Percentiles rank a stretch among this genome's conserved stretches.
These are phyloP conservation scores for Trichonephila clavata DNA, from an alignment of 1,140 invertebrate species.

Conservation along the genomic window DNA sequence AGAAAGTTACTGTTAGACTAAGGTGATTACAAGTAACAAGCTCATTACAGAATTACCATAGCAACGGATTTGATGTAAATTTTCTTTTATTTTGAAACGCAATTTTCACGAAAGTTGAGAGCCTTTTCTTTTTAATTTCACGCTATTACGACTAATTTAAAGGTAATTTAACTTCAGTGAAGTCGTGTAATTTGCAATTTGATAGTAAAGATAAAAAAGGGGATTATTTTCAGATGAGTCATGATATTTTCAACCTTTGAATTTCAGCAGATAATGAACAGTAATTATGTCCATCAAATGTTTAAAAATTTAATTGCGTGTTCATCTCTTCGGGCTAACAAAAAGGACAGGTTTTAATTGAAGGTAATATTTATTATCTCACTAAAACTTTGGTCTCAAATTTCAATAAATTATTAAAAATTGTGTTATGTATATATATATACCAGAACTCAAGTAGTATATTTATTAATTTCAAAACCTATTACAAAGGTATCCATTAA, in stretches of 20 bases:
- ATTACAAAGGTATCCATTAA: too few relatives aligned
- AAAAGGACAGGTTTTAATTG: background rate
- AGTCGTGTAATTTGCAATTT: background rate
- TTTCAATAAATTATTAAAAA: background rate
- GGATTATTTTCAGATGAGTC: background rate
- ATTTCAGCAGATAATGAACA: background rate
- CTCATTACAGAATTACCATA: conserved; percentile 13
- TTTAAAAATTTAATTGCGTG: background rate
- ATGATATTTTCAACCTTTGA: background rate
- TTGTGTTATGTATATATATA: too few relatives aligned
- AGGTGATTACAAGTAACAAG: conserved; percentile 22
- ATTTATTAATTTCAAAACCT: too few relatives aligned
- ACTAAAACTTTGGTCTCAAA: background rate
- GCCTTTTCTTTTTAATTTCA: conserved; percentile 8
- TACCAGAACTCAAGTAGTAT: too few relatives aligned
- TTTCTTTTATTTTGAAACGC: background rate
- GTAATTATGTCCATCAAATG: background rate
- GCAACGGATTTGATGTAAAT: background rate
- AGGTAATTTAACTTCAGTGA: conserved; percentile 16
- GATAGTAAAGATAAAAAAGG: background rate
- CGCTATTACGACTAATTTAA: conserved; percentile 13
- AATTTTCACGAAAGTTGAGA: conserved; percentile 1
- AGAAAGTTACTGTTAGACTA: background rate
- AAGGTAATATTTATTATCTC: background rate
- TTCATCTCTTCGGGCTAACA: too few relatives aligned